Evolutionary conservation across 1,140 invertebrate genomes (phyloP).

Genomic region (Bombus balteatus): DNA sequence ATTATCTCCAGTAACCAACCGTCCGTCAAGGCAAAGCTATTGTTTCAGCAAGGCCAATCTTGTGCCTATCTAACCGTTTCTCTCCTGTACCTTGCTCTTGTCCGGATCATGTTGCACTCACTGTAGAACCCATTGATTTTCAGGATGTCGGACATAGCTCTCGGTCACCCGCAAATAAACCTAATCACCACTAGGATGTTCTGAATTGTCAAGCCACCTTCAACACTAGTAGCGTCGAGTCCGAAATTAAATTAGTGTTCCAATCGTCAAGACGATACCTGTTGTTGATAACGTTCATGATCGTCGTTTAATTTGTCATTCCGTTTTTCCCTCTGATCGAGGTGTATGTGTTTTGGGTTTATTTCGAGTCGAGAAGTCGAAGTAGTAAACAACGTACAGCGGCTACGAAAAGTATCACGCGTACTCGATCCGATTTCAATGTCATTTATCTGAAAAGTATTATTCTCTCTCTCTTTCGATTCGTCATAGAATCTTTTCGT

Average conservation of each 20-base stretch:
- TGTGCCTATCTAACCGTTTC: constrained; percentile 53
- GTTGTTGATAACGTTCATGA: constrained; percentile 25
- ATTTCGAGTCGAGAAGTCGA: too few species aligned
- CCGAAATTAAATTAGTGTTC: constrained; percentile 57
- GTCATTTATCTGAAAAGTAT: too few species aligned
- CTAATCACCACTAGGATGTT: constrained; percentile 74
- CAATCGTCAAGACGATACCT: constrained; percentile 38
- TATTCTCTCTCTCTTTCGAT: too few species aligned
- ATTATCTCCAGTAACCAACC: constrained; percentile 49
- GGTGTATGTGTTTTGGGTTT: too few species aligned
- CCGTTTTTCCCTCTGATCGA: neutral
- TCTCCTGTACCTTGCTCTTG: constrained; percentile 49
- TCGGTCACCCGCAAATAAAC: constrained; percentile 77
- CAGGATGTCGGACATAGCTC: constrained; percentile 74
- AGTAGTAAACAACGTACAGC: too few species aligned
- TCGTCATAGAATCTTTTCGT: too few species aligned
- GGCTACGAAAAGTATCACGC: too few species aligned
- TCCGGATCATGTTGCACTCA: constrained; percentile 29
- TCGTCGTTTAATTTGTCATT: constrained; percentile 1
- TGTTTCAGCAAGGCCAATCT: constrained; percentile 60
- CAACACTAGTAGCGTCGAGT: constrained; percentile 34
- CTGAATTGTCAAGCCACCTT: constrained; percentile 75
- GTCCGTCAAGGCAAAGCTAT: constrained; percentile 43
- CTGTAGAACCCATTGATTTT: constrained; percentile 72
- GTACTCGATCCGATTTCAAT: too few species aligned